Percentiles rank a stretch among this genome's conserved stretches.
phyloP scores from a whole-genome alignment of 2,113 vertebrate genomes.

The Alectura lathami region DNA sequence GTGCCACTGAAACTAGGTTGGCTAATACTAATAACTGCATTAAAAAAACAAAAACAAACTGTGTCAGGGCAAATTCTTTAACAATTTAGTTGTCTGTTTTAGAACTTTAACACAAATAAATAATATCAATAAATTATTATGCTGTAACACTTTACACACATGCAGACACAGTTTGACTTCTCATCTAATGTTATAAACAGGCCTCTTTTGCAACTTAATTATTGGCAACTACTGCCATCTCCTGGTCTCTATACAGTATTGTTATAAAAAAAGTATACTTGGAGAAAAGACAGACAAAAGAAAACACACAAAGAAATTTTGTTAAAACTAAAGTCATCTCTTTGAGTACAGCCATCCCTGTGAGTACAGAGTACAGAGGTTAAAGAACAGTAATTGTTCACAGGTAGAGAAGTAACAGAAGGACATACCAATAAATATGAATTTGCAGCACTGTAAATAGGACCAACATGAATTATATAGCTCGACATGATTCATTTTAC shows the following conservation, averaged over 20 bases:
- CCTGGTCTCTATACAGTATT: not conserved
- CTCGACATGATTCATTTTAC: not conserved
- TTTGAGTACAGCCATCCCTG: too few species aligned
- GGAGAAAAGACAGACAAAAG: not conserved
- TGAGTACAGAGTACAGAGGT: too few species aligned
- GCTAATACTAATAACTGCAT: slow-evolving; percentile 81
- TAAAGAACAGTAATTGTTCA: not conserved
- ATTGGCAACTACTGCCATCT: slow-evolving; percentile 49
- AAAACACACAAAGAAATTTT: not conserved
- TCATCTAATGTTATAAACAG: not conserved
- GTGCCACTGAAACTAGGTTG: slow-evolving; percentile 82
- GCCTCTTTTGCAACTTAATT: not conserved
- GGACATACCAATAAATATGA: not conserved
- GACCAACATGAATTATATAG: not conserved
- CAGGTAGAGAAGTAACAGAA: not conserved
- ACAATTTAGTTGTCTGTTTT: not conserved
- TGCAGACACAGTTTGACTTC: not conserved
- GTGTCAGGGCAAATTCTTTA: slow-evolving; percentile 5
- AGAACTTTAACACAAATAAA: not conserved
- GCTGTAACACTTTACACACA: not conserved
- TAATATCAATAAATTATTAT: not conserved
- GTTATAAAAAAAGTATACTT: not conserved
- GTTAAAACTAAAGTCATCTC: not conserved
- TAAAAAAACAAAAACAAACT: slow-evolving; percentile 26
- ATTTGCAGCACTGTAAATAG: not conserved